A percentile compares a stretch with the other conserved stretches of the same genome.
These are phyloP conservation scores for Coracopsis vasa DNA, from an alignment of 2,113 vertebrate species.

Conservation along the genomic window DNA sequence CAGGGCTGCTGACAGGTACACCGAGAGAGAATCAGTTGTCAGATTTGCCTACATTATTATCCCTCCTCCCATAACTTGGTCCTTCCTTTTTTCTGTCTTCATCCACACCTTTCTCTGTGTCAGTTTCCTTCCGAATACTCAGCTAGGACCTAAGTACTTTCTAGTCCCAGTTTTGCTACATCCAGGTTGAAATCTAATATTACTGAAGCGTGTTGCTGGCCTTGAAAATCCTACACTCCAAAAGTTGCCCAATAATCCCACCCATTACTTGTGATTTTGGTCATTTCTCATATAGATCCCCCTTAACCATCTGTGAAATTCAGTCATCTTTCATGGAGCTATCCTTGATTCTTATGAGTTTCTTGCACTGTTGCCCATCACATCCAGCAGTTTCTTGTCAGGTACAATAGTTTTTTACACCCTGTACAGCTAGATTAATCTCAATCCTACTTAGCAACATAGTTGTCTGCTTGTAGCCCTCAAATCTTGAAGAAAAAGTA, in stretches of 20 bases:
- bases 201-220: neutral
- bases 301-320: neutral
- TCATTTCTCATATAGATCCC: neutral
- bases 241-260: neutral
- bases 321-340: neutral
- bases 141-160: rapidly evolving
- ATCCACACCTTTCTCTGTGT: neutral
- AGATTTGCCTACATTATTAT: neutral
- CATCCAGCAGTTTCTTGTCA: neutral
- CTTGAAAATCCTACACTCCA: neutral
- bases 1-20: neutral
- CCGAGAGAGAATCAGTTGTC: neutral
- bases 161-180: neutral
- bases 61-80: neutral
- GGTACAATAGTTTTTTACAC: neutral
- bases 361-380: neutral
- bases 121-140: neutral
- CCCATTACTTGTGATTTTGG: neutral
- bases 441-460: neutral
- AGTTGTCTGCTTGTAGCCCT: neutral
- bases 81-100: neutral
- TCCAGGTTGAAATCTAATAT: neutral
- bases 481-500: neutral
- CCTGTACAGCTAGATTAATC: neutral
- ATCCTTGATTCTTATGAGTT: neutral